Evolutionary conservation across 2,888 invertebrate species (phyloP).

Genomic region (Drosophila sordidula): DNA sequence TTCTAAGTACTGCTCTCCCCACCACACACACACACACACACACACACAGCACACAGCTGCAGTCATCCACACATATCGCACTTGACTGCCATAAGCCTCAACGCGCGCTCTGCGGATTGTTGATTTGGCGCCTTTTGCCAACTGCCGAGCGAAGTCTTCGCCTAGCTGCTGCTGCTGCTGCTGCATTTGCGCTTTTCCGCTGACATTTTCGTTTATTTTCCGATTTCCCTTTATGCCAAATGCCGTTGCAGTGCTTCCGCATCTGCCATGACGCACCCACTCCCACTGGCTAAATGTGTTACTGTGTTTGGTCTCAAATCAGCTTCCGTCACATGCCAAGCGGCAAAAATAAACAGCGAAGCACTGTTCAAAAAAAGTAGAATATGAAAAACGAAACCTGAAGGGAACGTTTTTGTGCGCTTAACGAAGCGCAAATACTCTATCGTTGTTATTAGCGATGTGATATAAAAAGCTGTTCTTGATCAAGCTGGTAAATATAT

Average conservation of each 20-base stretch:
- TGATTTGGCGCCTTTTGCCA: conserved; percentile 74
- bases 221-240: conserved; percentile 75
- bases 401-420: neutral
- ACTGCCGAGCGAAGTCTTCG: conserved; percentile 29
- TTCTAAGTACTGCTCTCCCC: conserved; percentile 41
- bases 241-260: conserved; percentile 67
- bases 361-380: conserved; percentile 21
- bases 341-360: conserved; percentile 74
- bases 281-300: conserved; percentile 68
- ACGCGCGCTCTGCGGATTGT: conserved; percentile 66
- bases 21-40: conserved; percentile 34
- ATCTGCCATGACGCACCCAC: conserved; percentile 19
- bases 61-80: conserved; percentile 47
- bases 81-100: conserved; percentile 70
- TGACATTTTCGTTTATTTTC: conserved; percentile 80
- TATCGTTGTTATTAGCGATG: neutral
- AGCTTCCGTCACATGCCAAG: conserved; percentile 80
- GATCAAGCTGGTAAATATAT: neutral
- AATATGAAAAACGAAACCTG: conserved; percentile 11
- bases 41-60: conserved; percentile 12
- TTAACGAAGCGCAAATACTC: conserved; percentile 5
- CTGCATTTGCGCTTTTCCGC: conserved; percentile 69
- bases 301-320: conserved; percentile 80
- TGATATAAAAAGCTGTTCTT: no score
- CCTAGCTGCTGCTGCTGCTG: conserved; percentile 14